phyloP scores from a whole-genome alignment of 2,113 vertebrate genomes.

The Perccottus glenii region DNA sequence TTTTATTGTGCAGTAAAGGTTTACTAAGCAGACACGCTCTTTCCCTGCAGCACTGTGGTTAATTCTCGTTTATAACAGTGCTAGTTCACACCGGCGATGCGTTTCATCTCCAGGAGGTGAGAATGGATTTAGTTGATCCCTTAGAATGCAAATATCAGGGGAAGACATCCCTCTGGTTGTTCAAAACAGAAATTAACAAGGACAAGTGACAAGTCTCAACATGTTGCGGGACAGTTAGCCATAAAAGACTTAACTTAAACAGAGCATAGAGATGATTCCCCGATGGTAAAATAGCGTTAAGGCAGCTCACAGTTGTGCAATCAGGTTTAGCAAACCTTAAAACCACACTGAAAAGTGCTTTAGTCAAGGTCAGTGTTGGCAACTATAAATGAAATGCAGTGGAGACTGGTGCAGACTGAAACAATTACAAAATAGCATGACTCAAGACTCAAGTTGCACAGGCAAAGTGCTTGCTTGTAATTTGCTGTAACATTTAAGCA shows the following conservation, averaged over 20 bases:
- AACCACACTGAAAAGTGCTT: not conserved
- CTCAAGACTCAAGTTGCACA: not conserved
- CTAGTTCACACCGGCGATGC: conserved; percentile 45
- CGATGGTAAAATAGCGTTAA: conserved; percentile 24
- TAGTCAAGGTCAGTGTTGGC: not conserved
- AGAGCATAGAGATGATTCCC: conserved; percentile 26
- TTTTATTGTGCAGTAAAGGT: conserved; percentile 26
- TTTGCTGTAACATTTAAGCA: not conserved
- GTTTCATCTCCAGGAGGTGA: conserved; percentile 50
- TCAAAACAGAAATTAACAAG: conserved; percentile 43
- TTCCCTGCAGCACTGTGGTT: conserved; percentile 16
- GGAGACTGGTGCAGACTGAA: not conserved
- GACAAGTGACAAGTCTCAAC: conserved; percentile 45
- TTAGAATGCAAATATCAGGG: conserved; percentile 54
- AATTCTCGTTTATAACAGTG: conserved; percentile 37
- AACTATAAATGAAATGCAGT: not conserved
- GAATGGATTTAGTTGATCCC: conserved; percentile 31
- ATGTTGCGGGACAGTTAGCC: conserved; percentile 45
- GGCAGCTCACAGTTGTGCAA: conserved; percentile 14
- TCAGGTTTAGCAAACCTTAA: not conserved
- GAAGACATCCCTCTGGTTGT: conserved; percentile 29
- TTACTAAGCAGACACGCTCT: conserved; percentile 3
- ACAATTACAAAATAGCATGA: not conserved
- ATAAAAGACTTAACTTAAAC: conserved; percentile 30
- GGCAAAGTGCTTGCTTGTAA: not conserved